Conservation (phyloP, 2,888 invertebrate species). For the Theretra japonica region DNA sequence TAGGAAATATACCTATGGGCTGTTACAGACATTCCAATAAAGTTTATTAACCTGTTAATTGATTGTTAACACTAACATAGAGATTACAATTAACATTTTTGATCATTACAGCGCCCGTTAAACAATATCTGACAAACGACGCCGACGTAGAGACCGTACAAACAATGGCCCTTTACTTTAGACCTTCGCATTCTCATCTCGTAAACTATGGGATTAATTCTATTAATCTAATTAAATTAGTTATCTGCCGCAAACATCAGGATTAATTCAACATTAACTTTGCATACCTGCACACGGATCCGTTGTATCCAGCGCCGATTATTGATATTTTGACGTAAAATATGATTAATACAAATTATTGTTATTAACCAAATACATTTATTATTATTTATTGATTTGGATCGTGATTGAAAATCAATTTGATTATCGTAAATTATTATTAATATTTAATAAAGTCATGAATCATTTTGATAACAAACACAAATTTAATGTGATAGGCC, state of each 20-base stretch:
- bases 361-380: conserved; percentile 19
- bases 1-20: too few species aligned
- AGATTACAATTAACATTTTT: too few species aligned
- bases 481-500: neutral
- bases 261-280: conserved; percentile 38
- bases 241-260: conserved; percentile 43
- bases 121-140: neutral
- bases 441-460: conserved; percentile 15
- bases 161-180: conserved; percentile 59
- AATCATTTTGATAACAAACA: conserved; percentile 17
- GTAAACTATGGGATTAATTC: conserved; percentile 41
- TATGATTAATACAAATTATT: conserved; percentile 18
- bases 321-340: conserved; percentile 21
- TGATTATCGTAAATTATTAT: conserved; percentile 22
- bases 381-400: conserved; percentile 19
- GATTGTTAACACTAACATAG: too few species aligned
- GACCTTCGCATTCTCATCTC: conserved; percentile 62
- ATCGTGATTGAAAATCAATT: conserved; percentile 26
- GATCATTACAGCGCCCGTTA: too few species aligned
- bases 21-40: too few species aligned
- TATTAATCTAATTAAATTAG: conserved; percentile 56
- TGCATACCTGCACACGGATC: neutral
- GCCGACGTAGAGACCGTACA: neutral
- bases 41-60: too few species aligned
- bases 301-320: neutral